Evolutionary conservation across 2,888 invertebrate species (phyloP), one percentile per base, ranked within the genome.

Genomic region (Papilio elwesi): DNA sequence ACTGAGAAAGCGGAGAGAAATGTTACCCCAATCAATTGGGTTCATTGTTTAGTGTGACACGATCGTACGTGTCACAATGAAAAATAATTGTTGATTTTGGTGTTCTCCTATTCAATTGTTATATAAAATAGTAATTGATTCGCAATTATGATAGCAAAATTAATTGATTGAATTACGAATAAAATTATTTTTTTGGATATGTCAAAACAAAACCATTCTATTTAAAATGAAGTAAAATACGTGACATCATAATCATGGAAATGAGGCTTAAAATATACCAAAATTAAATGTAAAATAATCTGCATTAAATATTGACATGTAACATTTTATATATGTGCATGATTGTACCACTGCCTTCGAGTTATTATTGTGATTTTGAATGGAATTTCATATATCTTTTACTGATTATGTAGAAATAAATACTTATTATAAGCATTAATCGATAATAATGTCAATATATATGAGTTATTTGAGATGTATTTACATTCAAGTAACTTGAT

Each of bases 311-410:
- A 80, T 75, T 84, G 80, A 81, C 82, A 78, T 78, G 82, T 68
- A 82, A 83, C 76, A 79, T 84, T 87, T 85, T 81, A 26, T 84
- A 84, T 82, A 83, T 84, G 84, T 85, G 85, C 85, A 85, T 87
- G 59, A 57, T 36, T 62, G 82, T 84, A 89, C 85, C 89, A 90
- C 90, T 91, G 90, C 90, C 91, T 90, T 89, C 87, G 86, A 87
- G 86, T 87, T 89, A 84, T 84, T 78, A 84, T 87, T 81, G 78
- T 83, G 81, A 83, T 81, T 86, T 86, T 85, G 82, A 85, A 85
- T 80, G 81, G 81, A 85, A 82, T 84, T 84, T 83, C 81, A 72
- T 72, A 78, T 85, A 83, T 80, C 84, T 87, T 88, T 86, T 84
- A 84, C 74, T 83, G 16, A 83, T 83, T 82, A 80, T 82, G 80